A percentile compares a stretch with the other conserved stretches of the same genome.
phyloP scores from a whole-genome alignment of 64 coral and sea anemone species.

The Montipora sp. region DNA sequence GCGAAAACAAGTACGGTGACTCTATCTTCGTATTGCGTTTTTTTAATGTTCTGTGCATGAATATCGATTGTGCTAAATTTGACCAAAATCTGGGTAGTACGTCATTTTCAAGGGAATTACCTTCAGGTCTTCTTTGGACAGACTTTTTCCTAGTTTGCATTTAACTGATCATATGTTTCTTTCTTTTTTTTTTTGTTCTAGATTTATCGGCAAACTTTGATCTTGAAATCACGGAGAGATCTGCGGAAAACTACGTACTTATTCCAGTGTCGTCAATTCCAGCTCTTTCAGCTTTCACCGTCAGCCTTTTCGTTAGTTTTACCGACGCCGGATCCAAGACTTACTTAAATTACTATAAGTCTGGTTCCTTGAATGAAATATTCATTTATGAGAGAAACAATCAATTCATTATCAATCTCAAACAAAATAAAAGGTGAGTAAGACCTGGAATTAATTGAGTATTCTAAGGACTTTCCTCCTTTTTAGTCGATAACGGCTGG shows the following conservation, averaged over 20 bases:
- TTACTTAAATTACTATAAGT: constrained; percentile 50
- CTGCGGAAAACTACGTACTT: not conserved
- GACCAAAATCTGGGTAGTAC: too few species aligned
- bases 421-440: constrained; percentile 17
- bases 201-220: constrained; percentile 49
- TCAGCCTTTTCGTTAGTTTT: constrained; percentile 72
- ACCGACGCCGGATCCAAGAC: constrained; percentile 46
- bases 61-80: too few species aligned
- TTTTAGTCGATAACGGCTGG: too few species aligned
- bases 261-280: not conserved
- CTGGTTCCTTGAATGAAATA: constrained; percentile 24
- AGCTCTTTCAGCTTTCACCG: constrained; percentile 52
- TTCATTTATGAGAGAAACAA: constrained; percentile 45
- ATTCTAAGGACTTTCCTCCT: not conserved
- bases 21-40: too few species aligned
- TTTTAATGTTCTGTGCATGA: too few species aligned
- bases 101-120: too few species aligned
- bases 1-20: too few species aligned
- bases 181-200: not conserved
- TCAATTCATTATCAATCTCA: constrained; percentile 15
- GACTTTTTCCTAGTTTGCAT: too few species aligned
- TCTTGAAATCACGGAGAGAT: constrained; percentile 51
- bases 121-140: too few species aligned
- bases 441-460: not conserved
- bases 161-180: too few species aligned